These are phyloP conservation scores for Branchipolynoe longqiensis DNA, from an alignment of 2,888 invertebrate genomes.

Conservation along the genomic window DNA sequence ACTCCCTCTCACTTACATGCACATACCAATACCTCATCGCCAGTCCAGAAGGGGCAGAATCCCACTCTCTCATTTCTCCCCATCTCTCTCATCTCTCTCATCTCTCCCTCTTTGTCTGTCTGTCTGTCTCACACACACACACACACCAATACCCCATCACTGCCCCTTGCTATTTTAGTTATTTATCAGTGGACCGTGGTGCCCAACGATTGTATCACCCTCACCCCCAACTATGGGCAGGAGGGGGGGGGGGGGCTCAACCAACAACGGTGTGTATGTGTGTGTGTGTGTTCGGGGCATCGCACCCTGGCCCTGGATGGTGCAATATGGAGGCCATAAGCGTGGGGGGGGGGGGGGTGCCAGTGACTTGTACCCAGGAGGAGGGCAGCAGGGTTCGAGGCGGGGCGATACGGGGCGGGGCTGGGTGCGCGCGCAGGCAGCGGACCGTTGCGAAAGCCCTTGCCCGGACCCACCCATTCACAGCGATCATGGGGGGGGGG, in stretches of 20 bases:
- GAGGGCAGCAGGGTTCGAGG: not conserved
- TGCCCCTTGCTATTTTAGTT: conserved; percentile 20
- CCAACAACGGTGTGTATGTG: not conserved
- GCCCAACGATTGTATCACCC: conserved; percentile 27
- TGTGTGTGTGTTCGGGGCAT: no score
- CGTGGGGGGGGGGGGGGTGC: no score
- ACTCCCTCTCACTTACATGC: no score
- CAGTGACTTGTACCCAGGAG: no score
- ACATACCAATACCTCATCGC: not conserved
- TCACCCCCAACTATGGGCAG: conserved; percentile 13
- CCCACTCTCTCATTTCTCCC: no score
- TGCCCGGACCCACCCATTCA: not conserved
- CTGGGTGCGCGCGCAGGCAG: not conserved
- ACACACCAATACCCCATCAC: not conserved
- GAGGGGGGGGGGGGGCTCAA: not conserved
- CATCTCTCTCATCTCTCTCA: no score
- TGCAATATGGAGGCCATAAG: not conserved
- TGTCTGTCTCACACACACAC: not conserved
- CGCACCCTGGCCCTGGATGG: no score
- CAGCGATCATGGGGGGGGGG: conserved; percentile 3
- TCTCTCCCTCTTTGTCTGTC: not conserved
- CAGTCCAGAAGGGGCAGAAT: not conserved
- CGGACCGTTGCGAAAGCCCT: not conserved
- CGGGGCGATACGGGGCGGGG: not conserved
- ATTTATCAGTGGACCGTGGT: conserved; percentile 17